These are phyloP conservation scores for Amphilophus citrinellus DNA, from an alignment of 2,113 vertebrate genomes.

Conservation along the genomic window DNA sequence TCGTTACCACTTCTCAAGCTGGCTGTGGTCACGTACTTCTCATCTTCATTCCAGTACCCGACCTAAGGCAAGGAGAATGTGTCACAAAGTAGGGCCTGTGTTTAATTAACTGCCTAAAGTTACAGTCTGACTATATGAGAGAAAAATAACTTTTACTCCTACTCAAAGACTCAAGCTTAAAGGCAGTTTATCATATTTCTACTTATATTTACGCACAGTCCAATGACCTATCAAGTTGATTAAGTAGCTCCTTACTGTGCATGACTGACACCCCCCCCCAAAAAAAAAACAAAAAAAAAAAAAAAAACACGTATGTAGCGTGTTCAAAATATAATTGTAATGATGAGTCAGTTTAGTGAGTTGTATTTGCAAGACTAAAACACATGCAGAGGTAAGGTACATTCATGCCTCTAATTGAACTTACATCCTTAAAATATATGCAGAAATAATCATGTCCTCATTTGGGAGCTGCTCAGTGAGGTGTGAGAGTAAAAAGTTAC, in stretches of 20 bases:
- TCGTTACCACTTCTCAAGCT: conserved; percentile 88
- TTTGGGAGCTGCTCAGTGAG: not conserved
- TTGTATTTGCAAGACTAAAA: not conserved
- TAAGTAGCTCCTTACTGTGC: not conserved
- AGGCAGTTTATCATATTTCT: conserved; percentile 5
- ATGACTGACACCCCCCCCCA: not conserved
- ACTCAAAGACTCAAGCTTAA: not conserved
- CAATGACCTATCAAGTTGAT: not conserved
- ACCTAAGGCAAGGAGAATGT: conserved; percentile 80
- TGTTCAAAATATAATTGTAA: not conserved
- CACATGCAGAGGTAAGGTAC: no score
- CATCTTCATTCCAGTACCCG: conserved; percentile 98
- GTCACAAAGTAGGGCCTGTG: not conserved
- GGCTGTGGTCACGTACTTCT: conserved; percentile 91
- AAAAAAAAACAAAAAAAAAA: no score
- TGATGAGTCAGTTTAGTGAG: not conserved
- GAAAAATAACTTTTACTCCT: conserved; percentile 6
- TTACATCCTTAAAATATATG: not conserved
- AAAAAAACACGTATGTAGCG: not conserved
- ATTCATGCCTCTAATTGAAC: not conserved
- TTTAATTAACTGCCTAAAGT: not conserved
- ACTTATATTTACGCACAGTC: not conserved
- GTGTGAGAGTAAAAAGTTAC: not conserved
- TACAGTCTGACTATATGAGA: not conserved
- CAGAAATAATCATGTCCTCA: not conserved